phyloP scores from a whole-genome alignment of 2,888 invertebrate species.

The Callosobruchus maculatus region DNA sequence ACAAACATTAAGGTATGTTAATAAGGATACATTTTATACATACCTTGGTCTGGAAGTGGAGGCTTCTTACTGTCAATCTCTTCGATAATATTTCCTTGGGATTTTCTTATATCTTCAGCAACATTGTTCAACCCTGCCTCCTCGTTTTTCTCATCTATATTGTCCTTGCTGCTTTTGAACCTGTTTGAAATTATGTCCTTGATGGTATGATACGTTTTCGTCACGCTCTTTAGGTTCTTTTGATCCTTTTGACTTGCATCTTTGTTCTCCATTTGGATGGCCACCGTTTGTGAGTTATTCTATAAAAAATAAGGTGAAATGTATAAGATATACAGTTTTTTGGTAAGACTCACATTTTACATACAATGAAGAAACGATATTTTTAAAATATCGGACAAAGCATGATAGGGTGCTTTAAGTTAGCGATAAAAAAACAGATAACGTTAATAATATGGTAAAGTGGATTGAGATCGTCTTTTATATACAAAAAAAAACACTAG shows the following conservation, averaged over 20 bases:
- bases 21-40: too few species aligned
- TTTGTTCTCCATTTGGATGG: slow-evolving; percentile 60
- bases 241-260: slow-evolving; percentile 45
- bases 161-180: slow-evolving; percentile 63
- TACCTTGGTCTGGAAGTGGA: slow-evolving; percentile 52
- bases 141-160: slow-evolving; percentile 56
- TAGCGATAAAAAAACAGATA: too few species aligned
- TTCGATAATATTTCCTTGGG: slow-evolving; percentile 43
- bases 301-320: not conserved
- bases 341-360: too few species aligned
- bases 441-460: too few species aligned
- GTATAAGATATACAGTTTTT: too few species aligned
- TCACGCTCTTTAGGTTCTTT: slow-evolving; percentile 61
- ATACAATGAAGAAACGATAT: too few species aligned
- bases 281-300: slow-evolving; percentile 41
- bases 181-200: slow-evolving; percentile 81
- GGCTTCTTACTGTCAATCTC: slow-evolving; percentile 41
- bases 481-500: too few species aligned
- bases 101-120: slow-evolving; percentile 57
- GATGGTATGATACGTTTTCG: slow-evolving; percentile 76
- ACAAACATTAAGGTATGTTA: too few species aligned
- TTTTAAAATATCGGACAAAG: too few species aligned
- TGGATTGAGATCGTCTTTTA: too few species aligned
- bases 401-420: too few species aligned
- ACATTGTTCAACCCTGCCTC: slow-evolving; percentile 59